A percentile compares a stretch with the other conserved stretches of the same genome.
Evolutionary conservation across 2,797 vertebrate species (phyloP).

Genomic region (Arremon aurantiirostris): DNA sequence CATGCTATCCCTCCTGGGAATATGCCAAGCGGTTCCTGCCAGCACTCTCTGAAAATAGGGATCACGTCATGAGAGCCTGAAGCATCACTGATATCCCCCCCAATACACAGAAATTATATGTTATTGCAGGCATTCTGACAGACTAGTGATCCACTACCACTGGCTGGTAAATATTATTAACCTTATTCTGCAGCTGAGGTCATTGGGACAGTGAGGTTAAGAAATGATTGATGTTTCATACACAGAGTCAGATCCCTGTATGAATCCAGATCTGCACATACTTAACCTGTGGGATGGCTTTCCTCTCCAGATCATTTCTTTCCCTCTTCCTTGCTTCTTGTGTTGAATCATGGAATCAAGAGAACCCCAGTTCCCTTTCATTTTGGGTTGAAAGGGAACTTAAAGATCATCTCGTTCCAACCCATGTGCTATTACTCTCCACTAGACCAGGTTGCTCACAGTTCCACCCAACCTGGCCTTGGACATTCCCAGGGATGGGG

Average conservation of each 20-base stretch:
- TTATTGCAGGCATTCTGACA: background rate
- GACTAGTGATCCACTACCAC: background rate
- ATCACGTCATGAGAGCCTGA: background rate
- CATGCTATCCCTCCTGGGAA: background rate
- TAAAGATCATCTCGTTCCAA: background rate
- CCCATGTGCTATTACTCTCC: accelerated
- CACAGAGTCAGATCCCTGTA: accelerated
- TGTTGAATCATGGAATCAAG: background rate
- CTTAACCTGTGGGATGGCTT: background rate
- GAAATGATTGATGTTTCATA: accelerated
- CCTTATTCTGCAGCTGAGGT: background rate
- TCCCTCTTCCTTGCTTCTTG: background rate
- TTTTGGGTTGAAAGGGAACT: background rate
- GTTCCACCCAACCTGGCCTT: accelerated
- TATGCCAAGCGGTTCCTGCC: background rate
- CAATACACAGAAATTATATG: background rate
- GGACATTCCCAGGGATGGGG: background rate
- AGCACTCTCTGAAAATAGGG: background rate
- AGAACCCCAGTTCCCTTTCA: background rate
- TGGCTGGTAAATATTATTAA: background rate
- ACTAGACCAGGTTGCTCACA: background rate
- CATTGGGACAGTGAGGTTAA: background rate
- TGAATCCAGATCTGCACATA: background rate
- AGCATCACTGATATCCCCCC: background rate
- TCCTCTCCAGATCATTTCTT: background rate